Evolutionary conservation across 2,888 invertebrate species (phyloP).

Genomic region (Ormia ochracea): DNA sequence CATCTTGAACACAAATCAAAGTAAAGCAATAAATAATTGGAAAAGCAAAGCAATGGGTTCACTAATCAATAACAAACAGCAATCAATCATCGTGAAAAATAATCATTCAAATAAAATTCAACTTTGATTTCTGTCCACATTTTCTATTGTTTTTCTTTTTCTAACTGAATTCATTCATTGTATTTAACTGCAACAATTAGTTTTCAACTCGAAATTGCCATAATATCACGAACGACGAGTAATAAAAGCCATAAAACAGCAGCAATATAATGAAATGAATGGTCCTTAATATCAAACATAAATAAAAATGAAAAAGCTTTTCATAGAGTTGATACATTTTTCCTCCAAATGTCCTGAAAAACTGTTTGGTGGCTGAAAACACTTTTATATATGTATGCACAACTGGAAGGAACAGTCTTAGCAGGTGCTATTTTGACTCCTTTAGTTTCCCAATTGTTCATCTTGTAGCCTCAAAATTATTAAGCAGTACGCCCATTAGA

Average conservation of each 20-base stretch:
- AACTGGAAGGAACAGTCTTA: too few species aligned
- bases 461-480: too few species aligned
- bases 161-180: constrained; percentile 6
- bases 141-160: not conserved
- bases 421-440: too few species aligned
- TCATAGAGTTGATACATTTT: not conserved
- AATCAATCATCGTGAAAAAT: constrained; percentile 25
- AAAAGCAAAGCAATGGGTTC: constrained; percentile 6
- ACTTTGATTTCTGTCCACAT: not conserved
- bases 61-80: constrained; percentile 20
- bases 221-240: not conserved
- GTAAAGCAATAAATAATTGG: not conserved
- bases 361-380: not conserved
- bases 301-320: constrained; percentile 17
- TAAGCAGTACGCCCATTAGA: too few species aligned
- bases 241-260: not conserved
- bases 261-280: constrained; percentile 36
- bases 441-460: too few species aligned
- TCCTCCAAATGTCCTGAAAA: constrained; percentile 10
- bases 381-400: too few species aligned
- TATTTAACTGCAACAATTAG: constrained; percentile 3
- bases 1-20: not conserved
- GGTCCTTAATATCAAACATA: constrained; percentile 15
- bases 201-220: not conserved
- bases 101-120: constrained; percentile 1